Evolutionary conservation across 1,140 invertebrate genomes (phyloP).

Genomic region (Ctenoplectra terminalis): DNA sequence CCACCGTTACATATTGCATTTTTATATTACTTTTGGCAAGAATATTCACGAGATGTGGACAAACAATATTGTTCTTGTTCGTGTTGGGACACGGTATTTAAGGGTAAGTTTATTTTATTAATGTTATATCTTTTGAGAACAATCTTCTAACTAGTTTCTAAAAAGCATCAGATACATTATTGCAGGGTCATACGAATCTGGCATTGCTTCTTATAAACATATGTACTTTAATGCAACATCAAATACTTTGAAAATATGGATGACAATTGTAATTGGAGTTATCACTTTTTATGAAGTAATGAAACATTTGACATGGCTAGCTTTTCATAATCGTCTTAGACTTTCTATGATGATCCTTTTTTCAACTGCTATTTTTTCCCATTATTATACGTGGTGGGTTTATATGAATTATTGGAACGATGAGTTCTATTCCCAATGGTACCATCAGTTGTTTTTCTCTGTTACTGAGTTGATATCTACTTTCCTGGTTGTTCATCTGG

Average conservation of each 20-base stretch:
- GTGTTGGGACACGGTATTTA: constrained; percentile 92
- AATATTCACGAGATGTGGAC: constrained; percentile 87
- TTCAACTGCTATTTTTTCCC: constrained; percentile 88
- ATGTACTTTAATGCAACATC: constrained; percentile 92
- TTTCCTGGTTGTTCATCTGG: constrained; percentile 85
- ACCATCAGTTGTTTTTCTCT: constrained; percentile 90
- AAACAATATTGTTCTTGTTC: constrained; percentile 88
- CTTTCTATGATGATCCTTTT: constrained; percentile 89
- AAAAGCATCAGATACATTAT: constrained; percentile 63
- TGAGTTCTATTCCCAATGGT: constrained; percentile 90
- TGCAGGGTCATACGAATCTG: constrained; percentile 89
- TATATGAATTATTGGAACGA: constrained; percentile 94
- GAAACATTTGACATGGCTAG: constrained; percentile 85
- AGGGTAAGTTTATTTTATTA: constrained; percentile 83
- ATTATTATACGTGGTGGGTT: constrained; percentile 93
- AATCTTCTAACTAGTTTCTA: background rate
- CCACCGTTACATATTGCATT: constrained; percentile 87
- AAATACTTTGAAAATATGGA: constrained; percentile 91
- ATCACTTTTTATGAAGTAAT: constrained; percentile 89
- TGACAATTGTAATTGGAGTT: constrained; percentile 86
- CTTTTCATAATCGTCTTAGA: constrained; percentile 84
- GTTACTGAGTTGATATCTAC: constrained; percentile 90
- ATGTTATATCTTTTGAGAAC: background rate
- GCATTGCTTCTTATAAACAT: constrained; percentile 90
- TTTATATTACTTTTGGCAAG: constrained; percentile 88